Base-by-base conservation (phyloP, 1,140 invertebrate species). In the Ceratoteleas bidentatus region DNA sequence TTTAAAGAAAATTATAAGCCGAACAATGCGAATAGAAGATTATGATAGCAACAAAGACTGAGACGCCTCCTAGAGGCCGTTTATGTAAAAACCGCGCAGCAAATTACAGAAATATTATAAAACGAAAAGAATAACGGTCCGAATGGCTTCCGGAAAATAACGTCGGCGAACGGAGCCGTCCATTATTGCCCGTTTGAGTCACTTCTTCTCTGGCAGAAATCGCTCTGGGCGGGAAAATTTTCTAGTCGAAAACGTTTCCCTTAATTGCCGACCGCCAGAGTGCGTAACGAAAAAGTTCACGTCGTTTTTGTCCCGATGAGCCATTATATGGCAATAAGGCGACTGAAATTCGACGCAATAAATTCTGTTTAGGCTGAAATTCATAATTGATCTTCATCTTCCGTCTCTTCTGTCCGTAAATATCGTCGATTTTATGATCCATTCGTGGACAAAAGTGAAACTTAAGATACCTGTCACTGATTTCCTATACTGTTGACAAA, bases 71-170 rank as follows among this genome's bases (percentile, higher is more conserved):
- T n/a, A 3, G 43, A 70, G 24, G 24, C n/a, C 16, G 60, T 70
- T 70, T 60, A 74, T 52, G 53, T 62, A 72, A 54, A 73, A 49
- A 50, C 15, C 24, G 9, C 2, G 15, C 14, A 14, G 47, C 5
- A 52, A 52, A 66, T 73, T 64, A 49, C 40, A 73, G 50, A 57
- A 73, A 64, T 64, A 57, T 64, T 73, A 73, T 57, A 64, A 64
- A 64, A 57, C 32, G 13, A 49, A 47, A 64, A 64, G 52, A 64
- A 73, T 49, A 73, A 56, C 58, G 40, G 69, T 57, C 24, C 4
- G 9, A 34, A 43, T 43, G 8, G 43, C 61, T 65, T 74, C 60
- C 70, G 53, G 43, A 74, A 64, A 36, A 49, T 61, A 49, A 40
- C 56, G 15, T 13, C 5, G 10, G 13, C 40, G 45, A 56, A 54